phyloP scores from a whole-genome alignment of 2,113 vertebrate genomes.

The Barbus barbus region DNA sequence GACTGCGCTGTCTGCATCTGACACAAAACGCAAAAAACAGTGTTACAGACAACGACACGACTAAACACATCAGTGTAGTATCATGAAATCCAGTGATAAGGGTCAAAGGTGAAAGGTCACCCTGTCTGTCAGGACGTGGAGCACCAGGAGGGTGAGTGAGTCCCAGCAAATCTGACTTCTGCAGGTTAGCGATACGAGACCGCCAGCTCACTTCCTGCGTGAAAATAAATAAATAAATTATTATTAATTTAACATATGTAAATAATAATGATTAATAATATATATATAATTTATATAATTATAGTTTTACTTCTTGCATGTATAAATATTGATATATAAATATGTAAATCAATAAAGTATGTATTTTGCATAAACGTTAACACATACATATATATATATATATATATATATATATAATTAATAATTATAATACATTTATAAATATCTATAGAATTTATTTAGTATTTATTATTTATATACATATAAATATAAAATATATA shows the following conservation, averaged over 20 bases:
- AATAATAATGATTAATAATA: too few species aligned
- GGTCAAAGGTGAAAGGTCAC: conserved; percentile 50
- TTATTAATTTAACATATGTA: neutral
- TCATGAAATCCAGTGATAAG: neutral
- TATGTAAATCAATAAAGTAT: too few species aligned
- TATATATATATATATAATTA: too few species aligned
- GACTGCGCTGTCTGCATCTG: conserved; percentile 72
- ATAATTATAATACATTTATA: too few species aligned
- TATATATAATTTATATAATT: too few species aligned
- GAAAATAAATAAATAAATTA: conserved; percentile 49
- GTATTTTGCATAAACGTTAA: too few species aligned
- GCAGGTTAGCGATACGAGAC: conserved; percentile 81
- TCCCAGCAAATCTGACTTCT: conserved; percentile 82
- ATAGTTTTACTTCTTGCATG: too few species aligned
- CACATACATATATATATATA: too few species aligned
- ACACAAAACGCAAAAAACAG: conserved; percentile 15
- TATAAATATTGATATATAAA: too few species aligned
- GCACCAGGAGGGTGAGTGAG: conserved; percentile 78
- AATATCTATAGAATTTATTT: too few species aligned
- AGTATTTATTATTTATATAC: too few species aligned
- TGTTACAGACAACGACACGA: neutral
- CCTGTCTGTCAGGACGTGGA: conserved; percentile 68
- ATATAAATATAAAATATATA: too few species aligned
- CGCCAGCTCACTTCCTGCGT: conserved; percentile 82
- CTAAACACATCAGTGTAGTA: neutral